Base-by-base conservation (phyloP, 2,113 vertebrate genomes). In the Silurus meridionalis region DNA sequence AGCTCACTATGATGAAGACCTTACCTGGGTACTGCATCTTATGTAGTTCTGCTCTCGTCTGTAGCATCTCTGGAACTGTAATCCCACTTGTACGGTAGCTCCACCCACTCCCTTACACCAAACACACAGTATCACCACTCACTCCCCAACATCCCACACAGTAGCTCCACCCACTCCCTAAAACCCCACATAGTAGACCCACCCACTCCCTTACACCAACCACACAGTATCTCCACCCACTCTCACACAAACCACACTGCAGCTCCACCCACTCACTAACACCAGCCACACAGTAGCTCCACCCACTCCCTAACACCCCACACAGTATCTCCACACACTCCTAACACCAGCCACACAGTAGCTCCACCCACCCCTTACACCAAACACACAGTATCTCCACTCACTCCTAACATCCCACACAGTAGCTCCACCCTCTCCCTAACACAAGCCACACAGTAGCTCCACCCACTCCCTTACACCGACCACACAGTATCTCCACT, bases 1-100 rank as follows among this genome's bases (percentile, higher is more conserved):
- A 64, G 96, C 93, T 52, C 86, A 95, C 72, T 97, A 97, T 88
- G 92, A 95, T 87, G 71, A 91, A 87, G 89, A 90, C 55, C 89
- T 90, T 87, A 80, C 89, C 57, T 93, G 95, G 95, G 96, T 97
- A 93, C 60, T 81, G 84, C 82, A 48, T 6, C 10, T 37, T 6
- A 17, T 25, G 28, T 66, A 25, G 63, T 21, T 63, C 60, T 21
- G 19, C 60, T 21, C 19, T 37, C 37, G 2, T 37, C 37, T 37
- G 37, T 37, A 37, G 37, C 1, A 37, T 37, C 37, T 37, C 37
- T 37, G 37, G 21, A 0, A 15, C 55, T 25, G 28, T 66, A 25
- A n/a, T 21, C 23, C 60, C 11, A 13, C 60, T 21, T 4, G 3
- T 25, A 66, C 23, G n/a, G n/a, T 66, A 66, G 4, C 8, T 11